A percentile compares a stretch with the other conserved stretches of the same genome.
Evolutionary conservation across 2,888 invertebrate genomes (phyloP).

Genomic region (Amphipyra tragopoginis): DNA sequence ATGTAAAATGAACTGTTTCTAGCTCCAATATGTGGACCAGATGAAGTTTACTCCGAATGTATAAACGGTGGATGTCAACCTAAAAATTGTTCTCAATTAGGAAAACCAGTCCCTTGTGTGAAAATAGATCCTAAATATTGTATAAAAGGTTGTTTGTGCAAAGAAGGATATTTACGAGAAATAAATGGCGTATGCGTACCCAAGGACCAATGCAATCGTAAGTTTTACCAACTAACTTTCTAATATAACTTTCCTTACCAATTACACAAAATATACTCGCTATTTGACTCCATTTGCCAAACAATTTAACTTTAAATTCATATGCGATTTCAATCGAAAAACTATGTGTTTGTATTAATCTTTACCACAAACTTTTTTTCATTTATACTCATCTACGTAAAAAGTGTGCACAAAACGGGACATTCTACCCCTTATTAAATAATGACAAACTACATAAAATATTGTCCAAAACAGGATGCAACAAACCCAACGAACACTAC

Average conservation of each 20-base stretch:
- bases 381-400: no score
- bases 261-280: no score
- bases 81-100: constrained; percentile 66
- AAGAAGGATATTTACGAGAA: constrained; percentile 48
- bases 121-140: constrained; percentile 13
- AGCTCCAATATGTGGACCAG: constrained; percentile 51
- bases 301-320: no score
- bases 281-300: no score
- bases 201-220: constrained; percentile 61
- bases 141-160: constrained; percentile 60
- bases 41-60: constrained; percentile 67
- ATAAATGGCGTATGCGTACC: constrained; percentile 63
- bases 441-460: no score
- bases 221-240: constrained; percentile 18
- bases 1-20: constrained; percentile 6
- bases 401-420: no score
- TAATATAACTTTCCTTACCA: no score
- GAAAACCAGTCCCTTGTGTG: constrained; percentile 60
- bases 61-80: constrained; percentile 66
- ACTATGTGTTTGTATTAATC: no score
- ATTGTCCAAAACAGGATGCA: constrained; percentile 23
- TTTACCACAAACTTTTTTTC: no score
- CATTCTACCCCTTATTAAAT: no score
- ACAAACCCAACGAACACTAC: constrained; percentile 41
- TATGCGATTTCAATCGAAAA: no score